Conservation (phyloP, 2,113 vertebrate genomes). For the Platysternon megacephalum region DNA sequence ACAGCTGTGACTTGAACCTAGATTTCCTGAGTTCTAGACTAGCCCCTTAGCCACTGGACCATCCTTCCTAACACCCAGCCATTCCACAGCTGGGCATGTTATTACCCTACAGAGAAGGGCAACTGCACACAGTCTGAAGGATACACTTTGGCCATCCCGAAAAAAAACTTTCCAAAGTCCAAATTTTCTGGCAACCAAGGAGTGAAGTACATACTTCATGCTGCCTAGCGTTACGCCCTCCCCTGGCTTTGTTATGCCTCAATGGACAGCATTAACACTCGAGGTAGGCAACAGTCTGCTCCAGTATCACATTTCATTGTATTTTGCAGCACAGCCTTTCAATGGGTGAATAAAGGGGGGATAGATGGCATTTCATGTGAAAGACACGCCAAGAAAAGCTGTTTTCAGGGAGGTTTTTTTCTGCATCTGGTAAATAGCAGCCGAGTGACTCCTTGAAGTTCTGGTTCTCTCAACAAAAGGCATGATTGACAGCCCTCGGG, state of each 20-base stretch:
- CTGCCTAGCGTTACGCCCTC: not conserved
- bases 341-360: not conserved
- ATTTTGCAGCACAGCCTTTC: not conserved
- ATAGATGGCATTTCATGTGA: not conserved
- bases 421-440: not conserved
- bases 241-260: not conserved
- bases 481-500: not conserved
- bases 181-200: not conserved
- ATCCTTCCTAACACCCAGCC: not conserved
- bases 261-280: not conserved
- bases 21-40: not conserved
- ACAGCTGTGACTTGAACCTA: not conserved
- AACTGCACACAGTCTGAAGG: not conserved
- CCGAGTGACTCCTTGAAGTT: not conserved
- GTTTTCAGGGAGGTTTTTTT: not conserved
- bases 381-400: too few relatives aligned
- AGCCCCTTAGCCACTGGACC: not conserved
- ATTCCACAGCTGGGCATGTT: not conserved
- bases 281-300: not conserved
- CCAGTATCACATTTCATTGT: not conserved
- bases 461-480: not conserved
- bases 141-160: not conserved
- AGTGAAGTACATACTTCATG: constrained; percentile 38
- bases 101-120: not conserved
- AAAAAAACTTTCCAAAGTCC: not conserved